Base-by-base conservation (phyloP, 2,888 invertebrate species). In the Itoplectis maculator region DNA sequence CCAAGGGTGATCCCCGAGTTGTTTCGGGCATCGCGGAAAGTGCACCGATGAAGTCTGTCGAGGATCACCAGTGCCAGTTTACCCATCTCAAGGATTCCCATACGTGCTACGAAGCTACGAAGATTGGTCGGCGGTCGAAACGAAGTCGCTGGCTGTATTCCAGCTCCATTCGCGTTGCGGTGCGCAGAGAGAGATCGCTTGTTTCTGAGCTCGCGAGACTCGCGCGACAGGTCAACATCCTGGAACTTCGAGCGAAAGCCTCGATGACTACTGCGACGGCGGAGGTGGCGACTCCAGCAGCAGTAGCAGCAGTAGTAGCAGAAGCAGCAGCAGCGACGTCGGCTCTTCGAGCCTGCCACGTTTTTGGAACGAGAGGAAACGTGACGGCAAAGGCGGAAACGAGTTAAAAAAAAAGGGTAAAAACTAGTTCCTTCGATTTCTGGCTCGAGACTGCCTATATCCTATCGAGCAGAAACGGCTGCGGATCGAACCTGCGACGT, bases 91-190 rank as follows among this genome's bases (percentile, higher is more conserved):
- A 18, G 40, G 15, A 65, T n/a, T 40, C n/a, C 40, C 20, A 29
- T 20, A 61, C 54, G 56, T 56, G 47, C 35, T 7, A 15, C 23
- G 4, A 47, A 54, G 81, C 51, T 40, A n/a, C 29, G 29, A 29
- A 29, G 29, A 29, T 29, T 29, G 29, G 45, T 68, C 42, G 68
- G 37, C 1, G 8, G 51, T 15, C 59, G 42, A 49, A 73, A 75
- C 51, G 72, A 63, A 79, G 51, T 40, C 72, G 49, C 76, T 82
- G 82, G 82, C 82, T 13, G 51, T 4, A 29, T 68, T 79, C 82
- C 82, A 82, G 51, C 40, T 54, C 75, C 66, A 59, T 59, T 47
- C 45, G 2, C 66, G 70, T n/a, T n/a, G 47, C 45, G 66, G 69
- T 66, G 49, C 56, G 72, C 68, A 29, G n/a, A 51, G 51, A 18